phyloP scores from a whole-genome alignment of 2,797 vertebrate genomes.

The Epinephelus malabaricus region DNA sequence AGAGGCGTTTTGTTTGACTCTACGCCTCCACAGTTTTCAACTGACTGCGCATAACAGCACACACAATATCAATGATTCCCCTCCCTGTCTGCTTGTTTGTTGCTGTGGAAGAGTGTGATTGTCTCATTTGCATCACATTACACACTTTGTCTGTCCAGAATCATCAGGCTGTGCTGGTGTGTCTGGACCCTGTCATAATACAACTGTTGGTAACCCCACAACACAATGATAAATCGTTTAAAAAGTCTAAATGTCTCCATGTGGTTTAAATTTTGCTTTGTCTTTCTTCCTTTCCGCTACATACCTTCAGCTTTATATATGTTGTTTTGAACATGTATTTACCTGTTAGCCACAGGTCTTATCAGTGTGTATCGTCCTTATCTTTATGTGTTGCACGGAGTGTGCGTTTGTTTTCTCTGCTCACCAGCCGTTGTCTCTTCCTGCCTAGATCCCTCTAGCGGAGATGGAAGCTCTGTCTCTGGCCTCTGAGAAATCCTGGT shows the following conservation, averaged over 20 bases:
- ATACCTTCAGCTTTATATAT: constrained; percentile 6
- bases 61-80: background rate
- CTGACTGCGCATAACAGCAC: background rate
- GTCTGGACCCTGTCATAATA: background rate
- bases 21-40: background rate
- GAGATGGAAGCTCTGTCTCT: constrained; percentile 99
- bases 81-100: constrained; percentile 3
- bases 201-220: background rate
- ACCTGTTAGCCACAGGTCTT: constrained; percentile 42
- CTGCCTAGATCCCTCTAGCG: constrained; percentile 98
- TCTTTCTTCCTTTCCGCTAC: background rate
- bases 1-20: constrained; percentile 2
- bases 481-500: constrained; percentile 99
- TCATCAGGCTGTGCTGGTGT: constrained; percentile 7
- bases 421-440: constrained; percentile 93
- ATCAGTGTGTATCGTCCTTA: constrained; percentile 41
- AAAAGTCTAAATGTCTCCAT: background rate
- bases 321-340: constrained; percentile 28
- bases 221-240: background rate
- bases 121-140: background rate
- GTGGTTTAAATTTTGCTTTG: background rate
- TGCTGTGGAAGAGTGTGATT: background rate
- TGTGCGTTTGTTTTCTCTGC: constrained; percentile 81
- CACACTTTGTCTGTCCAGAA: background rate
- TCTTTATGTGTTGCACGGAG: constrained; percentile 43